Evolutionary conservation across 1,140 invertebrate genomes (phyloP).

Genomic region (Teleogryllus occipitalis): DNA sequence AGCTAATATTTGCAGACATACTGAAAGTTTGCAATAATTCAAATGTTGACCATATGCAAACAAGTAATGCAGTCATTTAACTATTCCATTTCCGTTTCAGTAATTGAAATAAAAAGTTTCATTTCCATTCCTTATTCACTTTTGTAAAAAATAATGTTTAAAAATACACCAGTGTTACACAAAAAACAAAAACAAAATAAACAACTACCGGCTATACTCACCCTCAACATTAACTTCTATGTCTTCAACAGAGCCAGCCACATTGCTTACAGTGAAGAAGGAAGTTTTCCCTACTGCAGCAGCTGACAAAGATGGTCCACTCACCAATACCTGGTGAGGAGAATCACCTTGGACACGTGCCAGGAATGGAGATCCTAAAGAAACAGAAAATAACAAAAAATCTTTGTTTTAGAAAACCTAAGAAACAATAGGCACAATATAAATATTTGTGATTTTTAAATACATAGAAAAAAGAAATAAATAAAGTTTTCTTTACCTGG

Average conservation of each 20-base stretch:
- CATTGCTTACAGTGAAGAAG: slow-evolving; percentile 63
- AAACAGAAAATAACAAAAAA: background rate
- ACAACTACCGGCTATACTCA: slow-evolving; percentile 40
- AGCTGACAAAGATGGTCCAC: slow-evolving; percentile 57
- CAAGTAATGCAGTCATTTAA: too few species aligned
- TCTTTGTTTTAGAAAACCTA: background rate
- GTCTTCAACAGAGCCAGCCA: slow-evolving; percentile 75
- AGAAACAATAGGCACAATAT: background rate
- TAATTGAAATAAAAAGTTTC: too few species aligned
- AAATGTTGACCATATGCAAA: too few species aligned
- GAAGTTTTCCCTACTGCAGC: slow-evolving; percentile 64
- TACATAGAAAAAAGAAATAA: too few species aligned
- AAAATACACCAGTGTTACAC: background rate
- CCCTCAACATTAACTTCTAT: slow-evolving; percentile 92
- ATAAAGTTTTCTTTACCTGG: slow-evolving; percentile 39
- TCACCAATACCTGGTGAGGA: slow-evolving; percentile 56
- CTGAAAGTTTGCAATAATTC: too few species aligned
- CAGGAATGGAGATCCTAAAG: slow-evolving; percentile 66
- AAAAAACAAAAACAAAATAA: slow-evolving; percentile 11
- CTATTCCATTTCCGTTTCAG: too few species aligned
- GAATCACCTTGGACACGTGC: slow-evolving; percentile 61
- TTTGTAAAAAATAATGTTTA: too few species aligned
- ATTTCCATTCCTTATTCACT: too few species aligned
- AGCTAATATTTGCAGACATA: too few species aligned
- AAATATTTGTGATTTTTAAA: background rate